phyloP scores from a whole-genome alignment of 1,140 invertebrate genomes.

The Campoletis sonorensis region DNA sequence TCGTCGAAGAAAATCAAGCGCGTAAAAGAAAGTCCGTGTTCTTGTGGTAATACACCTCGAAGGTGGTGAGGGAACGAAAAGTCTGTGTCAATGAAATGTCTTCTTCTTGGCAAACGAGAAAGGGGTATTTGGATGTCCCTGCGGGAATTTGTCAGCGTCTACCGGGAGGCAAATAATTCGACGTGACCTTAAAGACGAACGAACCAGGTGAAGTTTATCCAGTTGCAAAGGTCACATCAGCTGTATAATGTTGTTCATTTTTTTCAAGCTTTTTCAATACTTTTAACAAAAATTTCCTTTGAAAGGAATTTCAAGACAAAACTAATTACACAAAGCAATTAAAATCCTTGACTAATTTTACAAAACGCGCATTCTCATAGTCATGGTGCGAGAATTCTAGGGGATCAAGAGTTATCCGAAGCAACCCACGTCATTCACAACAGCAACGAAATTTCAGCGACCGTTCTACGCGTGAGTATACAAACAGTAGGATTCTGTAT shows the following conservation, averaged over 20 bases:
- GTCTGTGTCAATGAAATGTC: background rate
- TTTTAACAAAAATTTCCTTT: background rate
- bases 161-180: background rate
- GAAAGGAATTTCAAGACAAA: no score
- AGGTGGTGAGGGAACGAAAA: background rate
- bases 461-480: slow-evolving; percentile 59
- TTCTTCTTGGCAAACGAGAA: background rate
- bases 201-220: no score
- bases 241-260: background rate
- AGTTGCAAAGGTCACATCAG: no score
- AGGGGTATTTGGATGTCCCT: background rate
- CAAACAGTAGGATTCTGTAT: slow-evolving; percentile 25
- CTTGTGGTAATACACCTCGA: background rate
- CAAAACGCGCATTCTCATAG: slow-evolving; percentile 12
- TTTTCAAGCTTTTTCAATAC: background rate
- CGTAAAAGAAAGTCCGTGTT: no score
- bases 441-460: slow-evolving; percentile 55
- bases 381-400: slow-evolving; percentile 50
- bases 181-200: slow-evolving; percentile 1
- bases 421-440: slow-evolving; percentile 66
- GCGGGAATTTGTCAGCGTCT: background rate
- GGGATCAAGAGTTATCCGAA: slow-evolving; percentile 50
- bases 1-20: no score
- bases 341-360: slow-evolving; percentile 6
- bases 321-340: no score